Evolutionary conservation across 2,888 invertebrate genomes (phyloP).

Genomic region (Eudemis profundana): DNA sequence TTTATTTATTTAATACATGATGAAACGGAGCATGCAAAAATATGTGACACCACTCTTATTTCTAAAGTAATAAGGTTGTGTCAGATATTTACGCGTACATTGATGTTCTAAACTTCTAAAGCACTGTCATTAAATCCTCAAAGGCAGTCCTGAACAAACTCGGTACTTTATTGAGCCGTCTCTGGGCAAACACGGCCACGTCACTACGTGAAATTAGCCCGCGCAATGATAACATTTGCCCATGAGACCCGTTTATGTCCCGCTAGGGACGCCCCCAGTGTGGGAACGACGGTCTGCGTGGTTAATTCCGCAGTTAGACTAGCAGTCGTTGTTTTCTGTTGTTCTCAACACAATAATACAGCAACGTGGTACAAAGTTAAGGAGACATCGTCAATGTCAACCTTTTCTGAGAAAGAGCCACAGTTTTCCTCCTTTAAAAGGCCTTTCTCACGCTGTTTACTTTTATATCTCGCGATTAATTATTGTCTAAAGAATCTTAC

Average conservation of each 20-base stretch:
- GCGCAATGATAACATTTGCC: conserved; percentile 65
- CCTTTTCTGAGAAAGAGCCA: no score
- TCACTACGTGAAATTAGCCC: conserved; percentile 62
- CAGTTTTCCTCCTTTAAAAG: no score
- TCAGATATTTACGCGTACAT: background rate
- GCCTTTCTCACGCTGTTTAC: no score
- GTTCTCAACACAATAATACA: no score
- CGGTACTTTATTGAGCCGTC: conserved; percentile 18
- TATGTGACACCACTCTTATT: no score
- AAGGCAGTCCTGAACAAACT: conserved; percentile 19
- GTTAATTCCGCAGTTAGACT: conserved; percentile 32
- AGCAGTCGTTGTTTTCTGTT: background rate
- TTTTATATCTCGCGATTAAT: no score
- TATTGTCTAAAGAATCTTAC: no score
- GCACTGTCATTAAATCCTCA: conserved; percentile 10
- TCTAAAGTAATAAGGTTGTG: no score
- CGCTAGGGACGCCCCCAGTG: conserved; percentile 50
- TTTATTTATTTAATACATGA: no score
- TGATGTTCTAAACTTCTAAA: background rate
- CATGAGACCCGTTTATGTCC: conserved; percentile 59
- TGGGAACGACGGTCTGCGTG: conserved; percentile 47
- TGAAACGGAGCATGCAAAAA: no score
- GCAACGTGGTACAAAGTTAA: no score
- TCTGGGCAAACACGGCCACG: conserved; percentile 46
- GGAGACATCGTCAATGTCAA: no score